Base-by-base conservation (phyloP, 2,797 vertebrate species). In the Pseudopleuronectes americanus region DNA sequence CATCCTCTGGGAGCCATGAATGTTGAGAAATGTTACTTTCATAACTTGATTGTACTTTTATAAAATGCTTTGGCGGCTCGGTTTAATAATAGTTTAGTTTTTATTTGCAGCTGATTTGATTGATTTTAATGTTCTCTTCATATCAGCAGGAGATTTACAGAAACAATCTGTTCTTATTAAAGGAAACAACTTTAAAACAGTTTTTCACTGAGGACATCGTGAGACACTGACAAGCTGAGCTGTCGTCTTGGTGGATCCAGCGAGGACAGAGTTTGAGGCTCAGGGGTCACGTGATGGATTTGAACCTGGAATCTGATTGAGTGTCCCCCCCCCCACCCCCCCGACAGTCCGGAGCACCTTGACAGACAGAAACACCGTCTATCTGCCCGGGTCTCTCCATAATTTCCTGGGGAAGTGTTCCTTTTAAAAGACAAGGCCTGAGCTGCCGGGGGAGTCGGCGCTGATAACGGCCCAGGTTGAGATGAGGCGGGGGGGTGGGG, bases 331-430 rank as follows among this genome's bases (percentile, higher is more conserved):
- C 59, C 74, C 59, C 78, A 26, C 6, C 31, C 31, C 74, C 59
- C 78, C 24, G 76, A 77, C 64, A 13, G 57, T 48, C n/a, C 56
- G 0, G 65, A 49, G 61, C 59, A 45, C 71, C 63, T 4, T 84
- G 78, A 85, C 83, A 43, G 85, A 86, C 70, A 57, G 76, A 84
- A 79, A 38, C 57, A 0, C 14, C 19, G 63, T 70, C 81, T 89
- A 86, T 90, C 89, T 87, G 68, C 45, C 23, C 2, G 19, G 53
- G 83, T 65, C 77, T 58, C 57, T 78, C 76, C 76, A 79, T 84
- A 55, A 83, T 89, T 87, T 90, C 87, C 88, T 84, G 83, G 85
- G 91, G 91, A 92, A 91, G 86, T 84, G 84, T 90, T 91, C 87
- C 80, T 86, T 89, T 90, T 76, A 88, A 65, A 77, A 84, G 79